These are phyloP conservation scores for Harpegnathos saltator DNA, from an alignment of 1,140 invertebrate genomes.

Conservation along the genomic window DNA sequence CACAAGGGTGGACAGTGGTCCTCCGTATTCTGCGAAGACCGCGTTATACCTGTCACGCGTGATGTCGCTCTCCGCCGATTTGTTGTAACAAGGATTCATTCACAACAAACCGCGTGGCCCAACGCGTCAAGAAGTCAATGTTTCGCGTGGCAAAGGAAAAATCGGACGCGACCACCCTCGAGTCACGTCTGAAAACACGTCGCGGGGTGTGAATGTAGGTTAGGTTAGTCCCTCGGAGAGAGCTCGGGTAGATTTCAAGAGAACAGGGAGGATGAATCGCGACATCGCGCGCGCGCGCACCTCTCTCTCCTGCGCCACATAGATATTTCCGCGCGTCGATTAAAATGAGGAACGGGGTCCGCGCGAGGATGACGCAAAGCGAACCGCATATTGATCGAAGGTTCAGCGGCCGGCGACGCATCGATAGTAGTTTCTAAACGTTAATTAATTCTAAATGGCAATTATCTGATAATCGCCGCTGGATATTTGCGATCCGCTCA, in stretches of 20 bases:
- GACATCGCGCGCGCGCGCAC: too few relatives aligned
- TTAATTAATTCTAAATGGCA: constrained; percentile 56
- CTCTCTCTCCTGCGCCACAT: too few relatives aligned
- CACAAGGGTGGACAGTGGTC: constrained; percentile 18
- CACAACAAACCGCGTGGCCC: constrained; percentile 46
- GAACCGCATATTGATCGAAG: constrained; percentile 27
- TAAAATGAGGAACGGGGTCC: constrained; percentile 11
- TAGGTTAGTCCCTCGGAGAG: constrained; percentile 20
- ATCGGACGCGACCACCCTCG: background rate
- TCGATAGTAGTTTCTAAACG: constrained; percentile 41
- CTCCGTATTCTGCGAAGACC: background rate
- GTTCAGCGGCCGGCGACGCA: constrained; percentile 32
- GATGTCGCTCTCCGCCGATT: constrained; percentile 41
- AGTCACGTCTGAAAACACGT: constrained; percentile 57
- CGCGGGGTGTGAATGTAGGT: background rate
- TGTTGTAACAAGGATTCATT: constrained; percentile 63
- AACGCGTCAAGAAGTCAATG: constrained; percentile 57
- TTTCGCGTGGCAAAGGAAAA: constrained; percentile 43
- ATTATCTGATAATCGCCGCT: constrained; percentile 48
- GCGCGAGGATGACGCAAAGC: background rate
- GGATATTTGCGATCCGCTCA: constrained; percentile 34
- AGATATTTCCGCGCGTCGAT: too few relatives aligned
- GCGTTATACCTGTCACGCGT: constrained; percentile 51
- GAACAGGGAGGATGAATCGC: background rate
- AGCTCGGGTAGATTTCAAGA: background rate